phyloP scores from a whole-genome alignment of 2,888 invertebrate genomes.

The Galeruca laticollis region DNA sequence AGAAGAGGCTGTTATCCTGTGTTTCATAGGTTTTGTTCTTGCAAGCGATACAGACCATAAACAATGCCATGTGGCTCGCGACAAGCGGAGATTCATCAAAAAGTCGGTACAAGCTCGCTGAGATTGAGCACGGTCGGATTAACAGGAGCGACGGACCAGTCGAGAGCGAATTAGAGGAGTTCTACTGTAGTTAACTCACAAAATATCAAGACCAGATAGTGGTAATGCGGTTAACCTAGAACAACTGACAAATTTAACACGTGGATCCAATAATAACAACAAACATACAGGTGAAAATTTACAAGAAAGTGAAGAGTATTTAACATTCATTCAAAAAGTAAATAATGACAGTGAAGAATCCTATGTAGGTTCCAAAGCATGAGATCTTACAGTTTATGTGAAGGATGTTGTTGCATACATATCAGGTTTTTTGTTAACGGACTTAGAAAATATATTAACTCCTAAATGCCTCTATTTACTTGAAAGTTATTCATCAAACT shows the following conservation, averaged over 20 bases:
- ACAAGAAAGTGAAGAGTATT: not conserved
- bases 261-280: not conserved
- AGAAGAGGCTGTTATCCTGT: too few species aligned
- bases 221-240: slow-evolving; percentile 28
- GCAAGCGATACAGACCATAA: too few species aligned
- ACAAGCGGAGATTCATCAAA: too few species aligned
- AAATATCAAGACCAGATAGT: slow-evolving; percentile 11
- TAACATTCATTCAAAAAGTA: not conserved
- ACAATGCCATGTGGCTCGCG: too few species aligned
- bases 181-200: too few species aligned
- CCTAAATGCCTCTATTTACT: slow-evolving; percentile 7
- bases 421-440: slow-evolving; percentile 31
- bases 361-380: slow-evolving; percentile 20
- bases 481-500: slow-evolving; percentile 5
- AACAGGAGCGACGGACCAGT: too few species aligned
- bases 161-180: too few species aligned
- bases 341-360: not conserved
- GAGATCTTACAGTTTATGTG: slow-evolving; percentile 33
- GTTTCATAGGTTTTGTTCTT: too few species aligned
- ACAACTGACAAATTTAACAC: slow-evolving; percentile 12
- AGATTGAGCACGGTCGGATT: too few species aligned
- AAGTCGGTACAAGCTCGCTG: too few species aligned
- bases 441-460: slow-evolving; percentile 26
- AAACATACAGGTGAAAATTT: slow-evolving; percentile 4
- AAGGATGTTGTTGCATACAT: slow-evolving; percentile 35